Conservation (phyloP, 2,888 invertebrate species). For the Steromphala cineraria region DNA sequence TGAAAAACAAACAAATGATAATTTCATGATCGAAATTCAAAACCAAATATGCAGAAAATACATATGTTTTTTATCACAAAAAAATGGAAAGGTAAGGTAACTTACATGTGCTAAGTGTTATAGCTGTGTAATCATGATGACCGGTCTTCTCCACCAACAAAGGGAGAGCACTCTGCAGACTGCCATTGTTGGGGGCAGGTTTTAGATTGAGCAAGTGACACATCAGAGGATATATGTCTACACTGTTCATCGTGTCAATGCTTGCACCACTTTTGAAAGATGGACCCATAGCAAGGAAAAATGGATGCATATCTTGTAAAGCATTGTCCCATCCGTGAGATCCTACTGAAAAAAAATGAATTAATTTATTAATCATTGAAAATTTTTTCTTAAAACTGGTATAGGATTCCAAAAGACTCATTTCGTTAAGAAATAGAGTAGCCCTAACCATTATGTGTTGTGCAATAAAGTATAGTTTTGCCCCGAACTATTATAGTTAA, state of each 20-base stretch:
- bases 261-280: slow-evolving; percentile 63
- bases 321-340: slow-evolving; percentile 76
- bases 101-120: slow-evolving; percentile 27
- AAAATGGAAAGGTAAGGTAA: no score
- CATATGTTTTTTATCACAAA: no score
- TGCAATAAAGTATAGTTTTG: no score
- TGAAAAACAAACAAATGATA: no score
- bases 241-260: slow-evolving; percentile 64
- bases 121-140: slow-evolving; percentile 28
- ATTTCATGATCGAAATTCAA: no score
- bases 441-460: no score
- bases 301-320: slow-evolving; percentile 81
- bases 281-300: slow-evolving; percentile 83
- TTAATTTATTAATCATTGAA: no score
- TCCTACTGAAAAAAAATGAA: slow-evolving; percentile 67
- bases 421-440: no score
- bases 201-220: slow-evolving; percentile 66
- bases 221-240: slow-evolving; percentile 73
- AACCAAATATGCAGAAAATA: no score
- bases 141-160: slow-evolving; percentile 40
- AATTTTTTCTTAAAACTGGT: no score
- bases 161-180: slow-evolving; percentile 48
- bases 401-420: no score
- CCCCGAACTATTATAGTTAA: no score
- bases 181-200: slow-evolving; percentile 71